phyloP scores from a whole-genome alignment of 92 coral and sea anemone species.

The Epizoanthus stellaris region DNA sequence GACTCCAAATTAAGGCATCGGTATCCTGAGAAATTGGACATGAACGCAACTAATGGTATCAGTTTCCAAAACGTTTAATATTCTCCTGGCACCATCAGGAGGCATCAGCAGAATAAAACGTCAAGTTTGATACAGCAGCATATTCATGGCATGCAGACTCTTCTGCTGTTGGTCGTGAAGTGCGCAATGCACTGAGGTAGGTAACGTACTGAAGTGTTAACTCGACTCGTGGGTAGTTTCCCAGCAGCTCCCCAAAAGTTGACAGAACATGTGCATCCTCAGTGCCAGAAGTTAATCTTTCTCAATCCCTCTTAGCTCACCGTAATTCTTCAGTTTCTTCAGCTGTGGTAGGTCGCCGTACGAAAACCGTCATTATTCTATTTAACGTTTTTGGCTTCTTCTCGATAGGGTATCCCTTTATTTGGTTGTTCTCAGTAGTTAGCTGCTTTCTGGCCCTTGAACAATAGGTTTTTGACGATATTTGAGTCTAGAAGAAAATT shows the following conservation, averaged over 20 bases:
- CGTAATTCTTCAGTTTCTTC: neutral
- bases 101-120: too few relatives aligned
- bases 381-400: too few relatives aligned
- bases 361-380: too few relatives aligned
- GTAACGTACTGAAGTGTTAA: neutral
- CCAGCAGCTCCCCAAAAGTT: neutral
- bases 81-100: too few relatives aligned
- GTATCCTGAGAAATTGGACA: constrained; percentile 1
- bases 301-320: neutral
- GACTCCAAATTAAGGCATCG: constrained; percentile 4
- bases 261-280: neutral
- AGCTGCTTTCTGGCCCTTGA: too few relatives aligned
- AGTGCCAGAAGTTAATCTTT: too few relatives aligned
- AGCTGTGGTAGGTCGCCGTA: too few relatives aligned
- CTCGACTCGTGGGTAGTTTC: neutral
- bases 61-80: too few relatives aligned
- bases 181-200: constrained; percentile 1
- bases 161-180: neutral
- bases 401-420: too few relatives aligned
- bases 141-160: neutral
- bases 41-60: neutral
- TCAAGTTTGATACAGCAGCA: neutral
- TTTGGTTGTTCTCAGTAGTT: too few relatives aligned
- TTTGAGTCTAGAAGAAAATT: too few relatives aligned
- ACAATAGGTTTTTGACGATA: too few relatives aligned